These are phyloP conservation scores for Pogonus chalceus DNA, from an alignment of 1,140 invertebrate species.

Conservation along the genomic window DNA sequence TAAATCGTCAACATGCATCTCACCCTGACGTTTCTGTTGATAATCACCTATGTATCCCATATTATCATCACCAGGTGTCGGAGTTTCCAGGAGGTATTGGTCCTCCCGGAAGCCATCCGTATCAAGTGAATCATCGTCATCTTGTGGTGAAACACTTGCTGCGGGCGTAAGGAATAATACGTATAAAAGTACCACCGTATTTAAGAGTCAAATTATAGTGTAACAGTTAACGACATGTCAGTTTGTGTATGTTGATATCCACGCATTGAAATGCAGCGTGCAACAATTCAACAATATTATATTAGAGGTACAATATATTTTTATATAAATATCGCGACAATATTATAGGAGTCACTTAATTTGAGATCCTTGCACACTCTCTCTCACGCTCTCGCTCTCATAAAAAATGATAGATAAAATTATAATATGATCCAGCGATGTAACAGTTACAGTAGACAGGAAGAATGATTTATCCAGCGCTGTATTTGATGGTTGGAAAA, in stretches of 20 bases:
- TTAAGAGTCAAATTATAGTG: too few relatives aligned
- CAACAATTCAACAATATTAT: neutral
- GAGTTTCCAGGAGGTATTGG: slow-evolving; percentile 36
- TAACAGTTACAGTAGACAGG: neutral
- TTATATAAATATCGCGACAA: neutral
- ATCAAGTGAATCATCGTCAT: slow-evolving; percentile 43
- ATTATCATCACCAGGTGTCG: slow-evolving; percentile 24
- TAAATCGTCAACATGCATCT: slow-evolving; percentile 16
- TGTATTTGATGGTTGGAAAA: neutral
- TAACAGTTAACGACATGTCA: neutral
- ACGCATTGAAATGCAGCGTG: slow-evolving; percentile 3
- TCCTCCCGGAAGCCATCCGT: slow-evolving; percentile 41
- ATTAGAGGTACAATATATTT: neutral
- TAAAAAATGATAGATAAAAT: slow-evolving; percentile 4
- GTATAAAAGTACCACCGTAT: too few relatives aligned
- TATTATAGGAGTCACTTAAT: neutral
- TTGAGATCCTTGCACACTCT: neutral
- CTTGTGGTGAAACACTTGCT: slow-evolving; percentile 38
- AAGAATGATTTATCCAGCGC: neutral
- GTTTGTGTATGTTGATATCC: neutral
- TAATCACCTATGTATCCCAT: slow-evolving; percentile 15
- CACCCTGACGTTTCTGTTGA: slow-evolving; percentile 12
- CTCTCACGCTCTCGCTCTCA: neutral
- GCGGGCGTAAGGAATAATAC: slow-evolving; percentile 7
- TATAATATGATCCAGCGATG: neutral